Evolutionary conservation across 2,797 vertebrate genomes (phyloP).

Genomic region (Lepus oiostolus): DNA sequence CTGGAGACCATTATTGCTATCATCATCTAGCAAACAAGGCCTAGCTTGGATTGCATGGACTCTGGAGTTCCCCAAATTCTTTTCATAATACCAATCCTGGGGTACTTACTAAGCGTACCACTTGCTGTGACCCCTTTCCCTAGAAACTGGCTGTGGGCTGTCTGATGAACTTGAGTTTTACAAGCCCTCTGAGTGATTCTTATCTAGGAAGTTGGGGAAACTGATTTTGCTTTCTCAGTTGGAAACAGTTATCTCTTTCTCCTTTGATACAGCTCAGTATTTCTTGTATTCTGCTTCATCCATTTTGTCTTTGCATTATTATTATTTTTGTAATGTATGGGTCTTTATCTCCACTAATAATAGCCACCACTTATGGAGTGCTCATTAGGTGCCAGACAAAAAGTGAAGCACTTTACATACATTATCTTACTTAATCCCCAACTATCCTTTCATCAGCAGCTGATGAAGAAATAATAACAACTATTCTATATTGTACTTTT

Average conservation of each 20-base stretch:
- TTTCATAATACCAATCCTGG: background rate
- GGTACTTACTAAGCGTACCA: background rate
- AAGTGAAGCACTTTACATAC: constrained; percentile 53
- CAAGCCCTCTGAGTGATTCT: background rate
- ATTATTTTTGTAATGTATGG: constrained; percentile 43
- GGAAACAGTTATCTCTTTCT: background rate
- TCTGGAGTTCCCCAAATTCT: background rate
- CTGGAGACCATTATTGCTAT: background rate
- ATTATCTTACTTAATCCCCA: constrained; percentile 59
- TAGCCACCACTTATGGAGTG: background rate
- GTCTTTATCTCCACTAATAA: constrained; percentile 61
- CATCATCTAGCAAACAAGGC: background rate
- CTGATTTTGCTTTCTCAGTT: background rate
- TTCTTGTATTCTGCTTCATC: background rate
- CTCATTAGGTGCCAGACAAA: constrained; percentile 40
- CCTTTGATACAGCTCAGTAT: constrained; percentile 11
- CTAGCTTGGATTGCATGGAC: background rate
- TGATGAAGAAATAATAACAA: constrained; percentile 29
- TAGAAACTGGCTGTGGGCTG: background rate
- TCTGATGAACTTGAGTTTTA: background rate
- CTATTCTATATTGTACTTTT: background rate
- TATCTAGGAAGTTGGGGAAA: background rate
- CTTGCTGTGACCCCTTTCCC: background rate
- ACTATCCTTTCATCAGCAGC: constrained; percentile 1
- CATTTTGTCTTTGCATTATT: constrained; percentile 14